Evolutionary conservation across 1,140 invertebrate genomes (phyloP), one percentile per base, ranked within the genome.

Genomic region (Zaprionus davidi): DNA sequence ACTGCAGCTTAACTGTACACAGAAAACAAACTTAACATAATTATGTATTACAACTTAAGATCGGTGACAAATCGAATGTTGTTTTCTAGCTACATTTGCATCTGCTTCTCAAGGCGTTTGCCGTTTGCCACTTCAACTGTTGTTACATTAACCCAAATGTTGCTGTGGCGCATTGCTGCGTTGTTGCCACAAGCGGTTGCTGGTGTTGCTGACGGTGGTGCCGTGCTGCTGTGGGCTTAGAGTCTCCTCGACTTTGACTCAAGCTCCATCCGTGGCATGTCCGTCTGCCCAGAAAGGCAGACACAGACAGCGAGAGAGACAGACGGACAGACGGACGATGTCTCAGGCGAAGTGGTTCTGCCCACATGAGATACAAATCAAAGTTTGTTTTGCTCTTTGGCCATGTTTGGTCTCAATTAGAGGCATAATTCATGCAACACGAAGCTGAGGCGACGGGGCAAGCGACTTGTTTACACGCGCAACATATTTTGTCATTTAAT

Each of bases 401-500:
- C 82, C 66, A 75, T 75, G 72, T 76, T 80, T 81, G 72, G 72
- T 76, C 82, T 85, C 82, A 84, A 84, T 84, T 84, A 85, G 82
- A 81, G 82, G 82, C 82, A 84, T 84, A 81, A 84, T 84, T 84
- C 82, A 84, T 84, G 82, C 84, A 78, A 44, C 36, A 56, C 20
- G 20, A 51, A 17, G 41, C 41, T n/a, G 64, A 67, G 44, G 67
- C 79, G 46, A 75, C 53, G 24, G 28, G 15, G 34, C 20, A 57
- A 24, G 65, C 76, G 53, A 83, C 59, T 87, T 88, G 80, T 81
- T 87, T 80, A 72, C 77, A 76, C 65, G 83, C 81, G 65, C 84
- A 78, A 86, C 83, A 87, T 88, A 86, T 87, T 87, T 87, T 87
- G 84, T 87, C 84, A 87, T 87, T 87, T 87, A 87, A 88, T 87